Conservation (phyloP, 2,113 vertebrate genomes). For the Salvator merianae region DNA sequence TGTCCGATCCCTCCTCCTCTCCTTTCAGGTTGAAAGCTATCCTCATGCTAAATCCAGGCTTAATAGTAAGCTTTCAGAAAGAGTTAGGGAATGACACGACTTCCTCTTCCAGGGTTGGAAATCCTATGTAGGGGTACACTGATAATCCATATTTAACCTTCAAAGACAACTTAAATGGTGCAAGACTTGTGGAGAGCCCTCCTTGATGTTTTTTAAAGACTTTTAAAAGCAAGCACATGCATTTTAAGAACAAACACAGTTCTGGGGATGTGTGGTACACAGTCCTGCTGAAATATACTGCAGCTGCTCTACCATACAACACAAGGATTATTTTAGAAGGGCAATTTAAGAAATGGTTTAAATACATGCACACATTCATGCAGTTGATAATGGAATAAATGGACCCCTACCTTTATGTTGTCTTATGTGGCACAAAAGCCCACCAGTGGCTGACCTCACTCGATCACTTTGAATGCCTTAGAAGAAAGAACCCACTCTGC, state of each 20-base stretch:
- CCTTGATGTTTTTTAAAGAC: not conserved
- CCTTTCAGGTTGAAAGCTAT: not conserved
- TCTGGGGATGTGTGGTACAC: not conserved
- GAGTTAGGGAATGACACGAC: not conserved
- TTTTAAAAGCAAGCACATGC: too few species aligned
- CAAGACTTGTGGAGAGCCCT: not conserved
- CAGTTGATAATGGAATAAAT: too few species aligned
- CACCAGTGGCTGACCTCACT: too few species aligned
- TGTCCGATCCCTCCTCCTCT: not conserved
- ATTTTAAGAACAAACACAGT: not conserved
- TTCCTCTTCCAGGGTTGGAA: not conserved
- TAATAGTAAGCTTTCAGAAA: not conserved
- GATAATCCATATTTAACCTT: slow-evolving; percentile 3
- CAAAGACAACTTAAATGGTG: accelerated
- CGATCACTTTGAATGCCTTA: too few species aligned
- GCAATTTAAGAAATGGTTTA: not conserved
- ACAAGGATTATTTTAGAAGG: not conserved
- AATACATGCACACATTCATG: too few species aligned
- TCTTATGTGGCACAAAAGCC: too few species aligned
- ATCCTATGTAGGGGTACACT: not conserved
- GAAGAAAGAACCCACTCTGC: too few species aligned
- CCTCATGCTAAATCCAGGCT: not conserved
- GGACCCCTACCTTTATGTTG: too few species aligned
- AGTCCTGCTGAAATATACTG: not conserved
- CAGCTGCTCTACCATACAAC: not conserved